Percentiles rank a stretch among this genome's conserved stretches.
Evolutionary conservation across 2,797 vertebrate species (phyloP).

Genomic region (Enteromius viviparus): DNA sequence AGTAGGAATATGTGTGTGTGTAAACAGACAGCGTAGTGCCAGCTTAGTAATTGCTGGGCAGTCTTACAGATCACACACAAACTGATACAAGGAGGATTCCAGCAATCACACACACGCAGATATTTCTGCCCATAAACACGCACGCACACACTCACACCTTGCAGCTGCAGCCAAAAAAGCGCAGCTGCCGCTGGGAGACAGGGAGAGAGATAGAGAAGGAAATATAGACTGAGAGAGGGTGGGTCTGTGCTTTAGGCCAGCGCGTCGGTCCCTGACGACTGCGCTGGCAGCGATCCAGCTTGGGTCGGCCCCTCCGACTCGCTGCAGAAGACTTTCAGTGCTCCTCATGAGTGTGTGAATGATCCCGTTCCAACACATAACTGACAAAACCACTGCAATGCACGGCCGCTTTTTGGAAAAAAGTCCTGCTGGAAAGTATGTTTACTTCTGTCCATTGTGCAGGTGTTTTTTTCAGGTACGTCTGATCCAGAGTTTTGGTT

Average conservation of each 20-base stretch:
- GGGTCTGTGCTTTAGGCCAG: slow-evolving; percentile 33
- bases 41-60: slow-evolving; percentile 99
- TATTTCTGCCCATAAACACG: slow-evolving; percentile 31
- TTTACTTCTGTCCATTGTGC: background rate
- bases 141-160: slow-evolving; percentile 73
- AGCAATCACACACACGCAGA: slow-evolving; percentile 41
- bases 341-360: slow-evolving; percentile 40
- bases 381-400: slow-evolving; percentile 31
- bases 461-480: background rate
- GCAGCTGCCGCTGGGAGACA: slow-evolving; percentile 88
- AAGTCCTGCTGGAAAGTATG: background rate
- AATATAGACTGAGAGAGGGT: slow-evolving; percentile 45
- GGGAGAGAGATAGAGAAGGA: slow-evolving; percentile 59
- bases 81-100: slow-evolving; percentile 75
- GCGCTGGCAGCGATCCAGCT: slow-evolving; percentile 46
- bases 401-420: background rate
- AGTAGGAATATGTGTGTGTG: slow-evolving; percentile 99
- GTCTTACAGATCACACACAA: slow-evolving; percentile 95
- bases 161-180: slow-evolving; percentile 90
- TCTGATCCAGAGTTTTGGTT: slow-evolving; percentile 2
- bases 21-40: slow-evolving; percentile 97
- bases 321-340: slow-evolving; percentile 32
- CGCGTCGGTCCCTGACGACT: slow-evolving; percentile 39
- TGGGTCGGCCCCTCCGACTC: slow-evolving; percentile 38
- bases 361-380: slow-evolving; percentile 37